Conservation (phyloP, 1,140 invertebrate genomes). For the Drosophila bipectinata region DNA sequence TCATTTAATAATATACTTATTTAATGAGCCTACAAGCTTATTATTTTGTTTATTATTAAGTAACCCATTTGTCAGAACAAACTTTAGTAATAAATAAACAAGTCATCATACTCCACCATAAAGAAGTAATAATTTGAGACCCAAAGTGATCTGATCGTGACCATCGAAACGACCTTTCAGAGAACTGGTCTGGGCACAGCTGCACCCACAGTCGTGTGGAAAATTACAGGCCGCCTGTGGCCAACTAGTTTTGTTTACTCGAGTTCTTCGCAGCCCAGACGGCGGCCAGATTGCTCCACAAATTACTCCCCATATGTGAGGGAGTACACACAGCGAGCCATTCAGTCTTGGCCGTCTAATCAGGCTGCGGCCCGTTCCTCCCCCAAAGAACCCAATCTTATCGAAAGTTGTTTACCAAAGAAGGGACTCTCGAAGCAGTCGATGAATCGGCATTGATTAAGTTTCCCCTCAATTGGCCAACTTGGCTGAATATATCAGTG, state of each 20-base stretch:
- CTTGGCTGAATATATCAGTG: constrained; percentile 47
- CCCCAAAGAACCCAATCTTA: constrained; percentile 49
- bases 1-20: too few species aligned
- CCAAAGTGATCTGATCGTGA: constrained; percentile 17
- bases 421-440: constrained; percentile 7
- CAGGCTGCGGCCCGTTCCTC: constrained; percentile 10
- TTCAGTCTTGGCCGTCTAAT: constrained; percentile 50
- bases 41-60: too few species aligned
- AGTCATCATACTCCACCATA: too few species aligned
- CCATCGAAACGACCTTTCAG: constrained; percentile 57
- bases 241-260: constrained; percentile 57
- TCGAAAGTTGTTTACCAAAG: constrained; percentile 44
- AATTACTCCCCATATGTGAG: constrained; percentile 41
- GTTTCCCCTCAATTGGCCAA: constrained; percentile 35
- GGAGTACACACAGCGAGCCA: constrained; percentile 10
- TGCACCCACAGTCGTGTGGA: constrained; percentile 65
- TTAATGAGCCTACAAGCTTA: too few species aligned
- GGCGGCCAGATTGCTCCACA: constrained; percentile 15
- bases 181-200: constrained; percentile 62
- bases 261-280: constrained; percentile 21
- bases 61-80: too few species aligned
- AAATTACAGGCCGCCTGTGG: constrained; percentile 51
- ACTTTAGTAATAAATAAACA: too few species aligned
- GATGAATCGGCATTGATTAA: constrained; percentile 33
- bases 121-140: constrained; percentile 2